phyloP scores from a whole-genome alignment of 2,797 vertebrate species.

The Peromyscus melanophrys region DNA sequence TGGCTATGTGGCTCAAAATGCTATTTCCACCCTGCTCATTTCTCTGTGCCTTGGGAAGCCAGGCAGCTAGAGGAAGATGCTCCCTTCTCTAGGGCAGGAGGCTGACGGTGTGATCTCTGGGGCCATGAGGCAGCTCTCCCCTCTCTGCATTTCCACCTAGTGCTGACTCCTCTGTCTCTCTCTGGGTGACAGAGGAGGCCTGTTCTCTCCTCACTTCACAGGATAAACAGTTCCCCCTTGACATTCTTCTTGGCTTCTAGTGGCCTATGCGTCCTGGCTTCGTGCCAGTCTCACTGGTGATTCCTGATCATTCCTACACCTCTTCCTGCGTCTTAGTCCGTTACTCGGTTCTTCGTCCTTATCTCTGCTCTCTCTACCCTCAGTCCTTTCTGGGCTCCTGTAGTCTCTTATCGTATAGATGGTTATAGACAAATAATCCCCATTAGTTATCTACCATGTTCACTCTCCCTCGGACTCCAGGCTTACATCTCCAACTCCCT shows the following conservation, averaged over 20 bases:
- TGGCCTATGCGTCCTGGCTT: background rate
- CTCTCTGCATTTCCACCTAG: background rate
- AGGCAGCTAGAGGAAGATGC: background rate
- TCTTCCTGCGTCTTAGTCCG: conserved; percentile 6
- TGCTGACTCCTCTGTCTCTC: background rate
- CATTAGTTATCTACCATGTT: background rate
- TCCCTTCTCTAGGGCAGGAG: background rate
- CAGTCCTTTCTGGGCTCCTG: background rate
- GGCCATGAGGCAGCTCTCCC: background rate
- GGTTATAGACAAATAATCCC: background rate
- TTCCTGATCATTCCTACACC: background rate
- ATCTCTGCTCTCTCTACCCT: background rate
- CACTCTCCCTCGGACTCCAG: background rate
- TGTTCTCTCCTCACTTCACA: background rate
- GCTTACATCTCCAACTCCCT: background rate
- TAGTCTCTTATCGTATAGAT: background rate
- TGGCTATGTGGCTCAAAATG: background rate
- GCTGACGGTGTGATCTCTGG: background rate
- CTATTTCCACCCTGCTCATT: background rate
- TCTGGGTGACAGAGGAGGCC: background rate
- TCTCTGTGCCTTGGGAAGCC: background rate
- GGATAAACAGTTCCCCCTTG: background rate
- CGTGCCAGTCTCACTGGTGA: background rate
- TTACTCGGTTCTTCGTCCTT: background rate
- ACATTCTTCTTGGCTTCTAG: background rate